These are phyloP conservation scores for Prosopocoilus inquinatus DNA, from an alignment of 2,888 invertebrate species.

Conservation along the genomic window DNA sequence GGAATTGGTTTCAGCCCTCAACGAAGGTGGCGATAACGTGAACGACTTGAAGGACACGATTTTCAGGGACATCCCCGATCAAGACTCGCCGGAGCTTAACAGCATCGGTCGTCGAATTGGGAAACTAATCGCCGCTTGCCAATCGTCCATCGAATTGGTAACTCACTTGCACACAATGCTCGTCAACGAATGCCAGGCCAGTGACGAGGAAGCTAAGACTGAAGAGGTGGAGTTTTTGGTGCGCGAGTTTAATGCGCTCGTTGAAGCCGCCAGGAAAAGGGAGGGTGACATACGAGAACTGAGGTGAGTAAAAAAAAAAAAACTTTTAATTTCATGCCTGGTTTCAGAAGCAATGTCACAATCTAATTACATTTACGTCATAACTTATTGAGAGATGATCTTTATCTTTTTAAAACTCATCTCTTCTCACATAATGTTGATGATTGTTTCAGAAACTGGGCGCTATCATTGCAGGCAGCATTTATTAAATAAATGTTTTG, in stretches of 20 bases:
- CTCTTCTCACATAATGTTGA: no score
- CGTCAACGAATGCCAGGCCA: conserved; percentile 70
- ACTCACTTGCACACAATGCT: conserved; percentile 76
- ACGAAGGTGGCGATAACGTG: conserved; percentile 67
- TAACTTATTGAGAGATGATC: no score
- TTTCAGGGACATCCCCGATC: conserved; percentile 57
- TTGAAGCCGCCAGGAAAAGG: conserved; percentile 69
- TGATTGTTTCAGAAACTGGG: no score
- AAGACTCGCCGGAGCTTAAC: conserved; percentile 56
- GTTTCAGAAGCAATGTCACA: no score
- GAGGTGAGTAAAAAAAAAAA: conserved; percentile 57
- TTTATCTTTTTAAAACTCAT: no score
- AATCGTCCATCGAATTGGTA: conserved; percentile 77
- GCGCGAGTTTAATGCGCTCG: conserved; percentile 66
- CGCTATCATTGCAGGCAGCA: no score
- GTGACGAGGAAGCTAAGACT: conserved; percentile 63
- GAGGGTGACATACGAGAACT: conserved; percentile 75
- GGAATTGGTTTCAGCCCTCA: conserved; percentile 71
- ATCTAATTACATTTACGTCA: no score
- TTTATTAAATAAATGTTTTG: no score
- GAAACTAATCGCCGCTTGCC: conserved; percentile 73
- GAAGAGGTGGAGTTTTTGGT: conserved; percentile 65
- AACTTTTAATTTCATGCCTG: not conserved
- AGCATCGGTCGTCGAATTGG: conserved; percentile 70
- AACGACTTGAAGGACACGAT: conserved; percentile 66